Evolutionary conservation across 2,888 invertebrate species (phyloP).

Genomic region (Epirrhoe tristata): DNA sequence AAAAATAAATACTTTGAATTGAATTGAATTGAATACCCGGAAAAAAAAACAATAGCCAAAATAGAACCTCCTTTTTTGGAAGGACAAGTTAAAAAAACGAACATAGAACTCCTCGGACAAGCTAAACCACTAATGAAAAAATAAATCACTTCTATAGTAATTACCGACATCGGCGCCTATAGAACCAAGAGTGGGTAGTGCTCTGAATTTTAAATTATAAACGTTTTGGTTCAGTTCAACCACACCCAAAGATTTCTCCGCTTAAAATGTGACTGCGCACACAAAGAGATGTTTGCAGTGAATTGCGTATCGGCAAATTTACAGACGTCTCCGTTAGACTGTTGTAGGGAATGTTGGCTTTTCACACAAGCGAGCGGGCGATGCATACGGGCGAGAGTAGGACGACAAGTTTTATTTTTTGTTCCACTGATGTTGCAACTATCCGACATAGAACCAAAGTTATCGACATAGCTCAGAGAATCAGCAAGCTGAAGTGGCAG

Average conservation of each 20-base stretch:
- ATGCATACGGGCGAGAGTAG: constrained; percentile 53
- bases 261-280: constrained; percentile 34
- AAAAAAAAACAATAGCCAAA: no score
- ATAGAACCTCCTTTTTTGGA: no score
- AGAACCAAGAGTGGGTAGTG: not conserved
- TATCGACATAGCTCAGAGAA: no score
- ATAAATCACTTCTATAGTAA: not conserved
- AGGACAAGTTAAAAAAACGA: no score
- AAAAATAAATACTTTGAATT: no score
- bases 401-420: constrained; percentile 35
- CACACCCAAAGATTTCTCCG: constrained; percentile 43
- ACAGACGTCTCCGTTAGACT: constrained; percentile 63
- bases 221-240: constrained; percentile 6
- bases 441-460: no score
- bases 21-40: no score
- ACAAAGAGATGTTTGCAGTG: constrained; percentile 59
- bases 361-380: constrained; percentile 70
- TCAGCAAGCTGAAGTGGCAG: no score
- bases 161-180: not conserved
- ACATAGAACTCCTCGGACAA: no score
- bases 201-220: not conserved
- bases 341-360: constrained; percentile 68
- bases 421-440: no score
- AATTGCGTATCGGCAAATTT: constrained; percentile 77
- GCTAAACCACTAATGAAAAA: not conserved